Base-by-base conservation (phyloP, 1,140 invertebrate genomes). In the Proales similis region DNA sequence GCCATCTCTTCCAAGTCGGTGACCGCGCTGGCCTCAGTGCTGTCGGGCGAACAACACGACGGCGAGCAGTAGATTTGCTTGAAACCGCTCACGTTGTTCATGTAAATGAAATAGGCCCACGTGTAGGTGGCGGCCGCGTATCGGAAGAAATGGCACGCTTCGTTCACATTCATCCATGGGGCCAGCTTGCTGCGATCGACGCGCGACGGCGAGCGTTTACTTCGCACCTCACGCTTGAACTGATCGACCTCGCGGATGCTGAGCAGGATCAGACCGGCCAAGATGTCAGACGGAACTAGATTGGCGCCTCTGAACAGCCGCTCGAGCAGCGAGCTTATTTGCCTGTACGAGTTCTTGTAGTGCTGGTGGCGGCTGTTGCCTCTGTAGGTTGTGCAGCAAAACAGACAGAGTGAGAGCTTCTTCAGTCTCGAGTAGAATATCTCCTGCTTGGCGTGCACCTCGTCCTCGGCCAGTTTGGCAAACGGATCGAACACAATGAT, bases 81-180 rank as follows among this genome's bases (percentile, higher is more conserved):
- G 24, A 39, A 57, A 14, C 51, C 51, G 2, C 36, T 22, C 22
- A 57, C 29, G 24, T 57, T 57, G 27, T 57, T 19, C 51, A 57
- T 57, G 29, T 57, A 57, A 57, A 57, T 57, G 51, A 42, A 57
- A 19, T 57, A 57, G 11, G 51, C 36, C 51, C 51, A 57, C 12
- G 51, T 42, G 12, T 57, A 57, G 17, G 51, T 57, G 9, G 51
- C 51, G 7, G 45, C 36, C 17, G 51, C 51, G 22, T 57, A 57
- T 27, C 45, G 39, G 11, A 57, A 29, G 2, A 29, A 57, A 42
- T 42, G 45, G 14, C 36, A 22, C 7, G 51, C 51, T 26, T 38
- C 38, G 36, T 57, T 57, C 17, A 57, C 30, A 36, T 27, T 57
- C 51, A 57, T 57, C 51, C 51, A 57, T 14, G 17, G 19, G 19